phyloP scores from a whole-genome alignment of 2,797 vertebrate genomes.

The Chelon auratus region DNA sequence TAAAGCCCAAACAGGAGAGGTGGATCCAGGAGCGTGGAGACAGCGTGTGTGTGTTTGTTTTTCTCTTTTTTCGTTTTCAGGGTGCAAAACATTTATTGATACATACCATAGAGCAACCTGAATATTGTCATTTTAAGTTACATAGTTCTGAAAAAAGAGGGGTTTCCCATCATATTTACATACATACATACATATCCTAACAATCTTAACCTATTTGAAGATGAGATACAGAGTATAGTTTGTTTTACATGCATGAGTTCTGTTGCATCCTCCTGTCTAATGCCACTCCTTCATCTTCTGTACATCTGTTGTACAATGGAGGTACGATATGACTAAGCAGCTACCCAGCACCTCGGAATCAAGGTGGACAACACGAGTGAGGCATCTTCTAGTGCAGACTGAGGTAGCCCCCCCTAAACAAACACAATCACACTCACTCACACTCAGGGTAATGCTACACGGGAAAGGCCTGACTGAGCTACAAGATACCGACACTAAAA shows the following conservation, averaged over 20 bases:
- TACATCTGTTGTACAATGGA: conserved; percentile 66
- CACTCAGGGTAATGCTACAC: conserved; percentile 58
- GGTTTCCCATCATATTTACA: conserved; percentile 77
- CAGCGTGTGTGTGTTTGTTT: conserved; percentile 38
- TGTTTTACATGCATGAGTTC: conserved; percentile 81
- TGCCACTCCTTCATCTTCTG: conserved; percentile 68
- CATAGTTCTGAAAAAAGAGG: conserved; percentile 73
- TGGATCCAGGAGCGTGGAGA: conserved; percentile 67
- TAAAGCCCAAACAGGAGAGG: conserved; percentile 62
- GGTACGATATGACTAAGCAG: conserved; percentile 68
- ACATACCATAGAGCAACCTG: conserved; percentile 83
- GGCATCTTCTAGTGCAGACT: conserved; percentile 78
- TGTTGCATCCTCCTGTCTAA: conserved; percentile 61
- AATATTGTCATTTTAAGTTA: conserved; percentile 80
- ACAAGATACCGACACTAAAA: conserved; percentile 46
- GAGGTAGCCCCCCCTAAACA: conserved; percentile 74
- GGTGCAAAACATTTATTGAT: conserved; percentile 82
- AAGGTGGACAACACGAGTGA: conserved; percentile 72
- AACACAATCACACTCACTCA: conserved; percentile 44
- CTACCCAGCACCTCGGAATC: conserved; percentile 72
- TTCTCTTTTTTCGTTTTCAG: conserved; percentile 66
- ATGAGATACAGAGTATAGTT: conserved; percentile 80
- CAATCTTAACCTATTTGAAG: conserved; percentile 77
- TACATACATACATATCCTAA: conserved; percentile 83
- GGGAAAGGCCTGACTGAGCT: conserved; percentile 61